These are phyloP conservation scores for Xiphophorus maculatus DNA, from an alignment of 2,113 vertebrate genomes.

Conservation along the genomic window DNA sequence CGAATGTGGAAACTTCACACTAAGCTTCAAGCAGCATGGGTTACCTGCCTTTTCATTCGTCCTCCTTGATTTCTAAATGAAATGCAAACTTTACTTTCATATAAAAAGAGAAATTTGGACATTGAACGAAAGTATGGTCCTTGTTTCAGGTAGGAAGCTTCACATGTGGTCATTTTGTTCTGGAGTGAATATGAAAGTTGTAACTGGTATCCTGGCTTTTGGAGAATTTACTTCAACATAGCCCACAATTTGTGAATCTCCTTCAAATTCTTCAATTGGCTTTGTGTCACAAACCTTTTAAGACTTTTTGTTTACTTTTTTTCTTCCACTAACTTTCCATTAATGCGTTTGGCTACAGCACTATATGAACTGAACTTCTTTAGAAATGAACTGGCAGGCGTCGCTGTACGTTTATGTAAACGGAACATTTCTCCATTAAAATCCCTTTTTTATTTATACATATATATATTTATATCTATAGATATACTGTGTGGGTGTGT, in stretches of 20 bases:
- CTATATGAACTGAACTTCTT: neutral
- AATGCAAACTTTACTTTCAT: neutral
- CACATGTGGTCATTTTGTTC: neutral
- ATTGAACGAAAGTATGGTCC: neutral
- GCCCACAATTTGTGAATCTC: neutral
- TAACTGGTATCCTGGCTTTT: neutral
- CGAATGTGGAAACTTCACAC: no score
- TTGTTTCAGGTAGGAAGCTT: neutral
- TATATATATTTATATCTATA: no score
- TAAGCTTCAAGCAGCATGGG: neutral
- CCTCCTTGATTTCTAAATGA: neutral
- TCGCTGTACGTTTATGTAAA: no score
- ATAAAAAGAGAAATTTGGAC: neutral
- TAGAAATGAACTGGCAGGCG: neutral
- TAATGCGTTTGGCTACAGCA: neutral
- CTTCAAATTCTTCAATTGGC: neutral
- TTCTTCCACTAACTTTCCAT: neutral
- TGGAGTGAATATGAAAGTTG: neutral
- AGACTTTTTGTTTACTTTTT: neutral
- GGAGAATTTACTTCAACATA: no score
- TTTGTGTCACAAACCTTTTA: neutral
- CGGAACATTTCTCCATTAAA: no score
- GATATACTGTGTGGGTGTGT: no score
- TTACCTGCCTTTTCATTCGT: neutral
- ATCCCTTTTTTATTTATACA: no score